Conservation (phyloP, 2,888 invertebrate genomes). For the Dolomedes plantarius region DNA sequence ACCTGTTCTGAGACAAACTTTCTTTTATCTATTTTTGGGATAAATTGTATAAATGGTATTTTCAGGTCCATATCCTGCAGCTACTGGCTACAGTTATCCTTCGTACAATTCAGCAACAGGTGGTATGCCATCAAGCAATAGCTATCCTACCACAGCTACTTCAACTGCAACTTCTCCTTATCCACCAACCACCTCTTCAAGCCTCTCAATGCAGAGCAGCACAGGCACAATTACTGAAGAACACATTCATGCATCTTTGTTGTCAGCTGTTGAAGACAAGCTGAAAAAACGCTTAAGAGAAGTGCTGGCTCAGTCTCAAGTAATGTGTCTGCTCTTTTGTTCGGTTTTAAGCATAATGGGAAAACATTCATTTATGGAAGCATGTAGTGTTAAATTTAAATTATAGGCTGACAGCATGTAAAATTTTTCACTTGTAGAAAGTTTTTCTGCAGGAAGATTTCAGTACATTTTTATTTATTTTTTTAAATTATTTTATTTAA, state of each 20-base stretch:
- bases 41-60: no score
- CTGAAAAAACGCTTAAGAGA: constrained; percentile 90
- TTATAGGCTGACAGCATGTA: no score
- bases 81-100: constrained; percentile 29
- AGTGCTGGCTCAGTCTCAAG: constrained; percentile 90
- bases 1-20: no score
- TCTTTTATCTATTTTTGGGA: no score
- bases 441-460: no score
- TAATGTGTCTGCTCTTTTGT: constrained; percentile 73
- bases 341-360: no score
- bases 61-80: constrained; percentile 51
- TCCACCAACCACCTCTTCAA: constrained; percentile 73
- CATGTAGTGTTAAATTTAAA: not conserved
- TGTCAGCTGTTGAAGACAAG: constrained; percentile 97
- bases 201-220: constrained; percentile 35
- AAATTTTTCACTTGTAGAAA: no score
- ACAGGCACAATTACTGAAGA: constrained; percentile 94
- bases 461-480: no score
- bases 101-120: constrained; percentile 32
- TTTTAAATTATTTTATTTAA: no score
- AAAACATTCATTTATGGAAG: no score
- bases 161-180: constrained; percentile 24
- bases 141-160: constrained; percentile 65
- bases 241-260: constrained; percentile 93
- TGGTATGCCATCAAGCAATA: constrained; percentile 43